These are phyloP conservation scores for Folsomia manolachei DNA, from an alignment of 2,888 invertebrate genomes.

Conservation along the genomic window DNA sequence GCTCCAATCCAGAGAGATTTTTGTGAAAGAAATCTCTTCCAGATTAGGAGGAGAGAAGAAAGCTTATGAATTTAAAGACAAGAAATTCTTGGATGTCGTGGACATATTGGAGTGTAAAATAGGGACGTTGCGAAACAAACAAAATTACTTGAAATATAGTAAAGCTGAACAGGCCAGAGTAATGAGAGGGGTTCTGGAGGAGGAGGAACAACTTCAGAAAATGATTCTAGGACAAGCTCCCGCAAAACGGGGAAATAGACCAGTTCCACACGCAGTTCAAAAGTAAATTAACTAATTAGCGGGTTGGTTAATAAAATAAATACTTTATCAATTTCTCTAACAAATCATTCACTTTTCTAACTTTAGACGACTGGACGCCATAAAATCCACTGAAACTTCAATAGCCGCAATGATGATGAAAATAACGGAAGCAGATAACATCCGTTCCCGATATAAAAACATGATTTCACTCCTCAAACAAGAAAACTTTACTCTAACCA, in stretches of 20 bases:
- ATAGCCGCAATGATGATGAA: constrained; percentile 49
- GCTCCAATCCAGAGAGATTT: constrained; percentile 32
- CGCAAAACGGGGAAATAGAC: neutral
- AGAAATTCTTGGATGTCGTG: constrained; percentile 37
- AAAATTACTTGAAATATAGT: constrained; percentile 39
- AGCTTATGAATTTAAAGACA: constrained; percentile 43
- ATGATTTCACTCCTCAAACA: constrained; percentile 43
- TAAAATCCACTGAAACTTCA: constrained; percentile 46
- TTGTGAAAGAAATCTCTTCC: constrained; percentile 37
- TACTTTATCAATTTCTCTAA: neutral
- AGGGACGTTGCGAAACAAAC: constrained; percentile 45
- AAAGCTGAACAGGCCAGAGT: constrained; percentile 30
- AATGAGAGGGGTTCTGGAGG: constrained; percentile 30
- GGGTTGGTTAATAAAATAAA: neutral
- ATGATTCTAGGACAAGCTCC: neutral
- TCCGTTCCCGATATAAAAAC: constrained; percentile 44
- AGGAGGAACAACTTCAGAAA: constrained; percentile 27
- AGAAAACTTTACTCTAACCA: constrained; percentile 44
- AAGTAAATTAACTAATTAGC: neutral
- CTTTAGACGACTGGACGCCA: constrained; percentile 30
- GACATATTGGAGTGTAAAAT: constrained; percentile 47
- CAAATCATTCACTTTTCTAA: too few relatives aligned
- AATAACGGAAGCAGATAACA: constrained; percentile 50
- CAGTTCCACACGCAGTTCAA: neutral
- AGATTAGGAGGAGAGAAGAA: constrained; percentile 40